phyloP scores from a whole-genome alignment of 2,797 vertebrate species.

The Eleutherodactylus coqui region DNA sequence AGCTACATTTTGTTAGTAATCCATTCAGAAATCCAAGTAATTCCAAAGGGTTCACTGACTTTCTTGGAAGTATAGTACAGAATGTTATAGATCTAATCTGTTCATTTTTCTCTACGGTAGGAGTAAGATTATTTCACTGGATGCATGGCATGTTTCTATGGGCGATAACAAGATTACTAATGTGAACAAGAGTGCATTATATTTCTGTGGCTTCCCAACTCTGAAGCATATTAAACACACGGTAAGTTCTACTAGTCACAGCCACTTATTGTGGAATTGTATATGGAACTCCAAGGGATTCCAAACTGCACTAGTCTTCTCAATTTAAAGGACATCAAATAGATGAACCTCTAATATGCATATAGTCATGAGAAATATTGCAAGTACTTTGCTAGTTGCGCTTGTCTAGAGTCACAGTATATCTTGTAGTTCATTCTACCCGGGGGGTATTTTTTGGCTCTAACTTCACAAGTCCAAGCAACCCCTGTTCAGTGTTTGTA shows the following conservation, averaged over 20 bases:
- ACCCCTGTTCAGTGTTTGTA: not conserved
- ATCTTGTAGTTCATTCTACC: not conserved
- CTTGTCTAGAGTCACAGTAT: not conserved
- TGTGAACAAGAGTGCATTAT: conserved; percentile 84
- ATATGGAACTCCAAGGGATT: no score
- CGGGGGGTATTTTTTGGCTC: not conserved
- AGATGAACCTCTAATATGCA: not conserved
- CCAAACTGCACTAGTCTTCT: no score
- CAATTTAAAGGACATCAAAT: no score
- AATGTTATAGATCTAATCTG: not conserved
- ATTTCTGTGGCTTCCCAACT: conserved; percentile 97
- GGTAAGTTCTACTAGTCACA: conserved; percentile 72
- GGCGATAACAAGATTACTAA: conserved; percentile 79
- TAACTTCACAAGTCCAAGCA: not conserved
- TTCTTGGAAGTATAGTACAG: no score
- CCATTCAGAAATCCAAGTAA: no score
- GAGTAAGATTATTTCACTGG: conserved; percentile 83
- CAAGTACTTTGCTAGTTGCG: not conserved
- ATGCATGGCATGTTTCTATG: conserved; percentile 88
- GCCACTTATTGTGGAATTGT: no score
- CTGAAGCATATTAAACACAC: conserved; percentile 94
- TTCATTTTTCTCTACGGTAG: conserved; percentile 71
- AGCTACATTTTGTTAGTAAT: no score
- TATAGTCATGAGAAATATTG: not conserved
- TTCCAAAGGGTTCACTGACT: no score